phyloP scores from a whole-genome alignment of 2,797 vertebrate species.

The Pangasius larnaudii region DNA sequence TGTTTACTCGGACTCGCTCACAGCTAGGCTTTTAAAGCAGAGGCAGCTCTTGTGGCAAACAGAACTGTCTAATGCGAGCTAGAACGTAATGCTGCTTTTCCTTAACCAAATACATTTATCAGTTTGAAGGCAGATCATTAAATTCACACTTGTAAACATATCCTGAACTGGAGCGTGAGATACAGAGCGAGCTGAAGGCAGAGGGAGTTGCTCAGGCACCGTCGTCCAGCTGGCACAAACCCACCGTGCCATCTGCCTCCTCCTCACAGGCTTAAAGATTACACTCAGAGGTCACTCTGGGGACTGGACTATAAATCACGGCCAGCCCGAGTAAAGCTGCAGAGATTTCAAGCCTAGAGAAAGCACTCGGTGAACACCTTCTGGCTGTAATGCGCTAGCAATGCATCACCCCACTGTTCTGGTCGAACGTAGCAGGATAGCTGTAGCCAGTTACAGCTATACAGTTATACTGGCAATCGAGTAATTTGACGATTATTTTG shows the following conservation, averaged over 20 bases:
- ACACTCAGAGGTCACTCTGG: slow-evolving; percentile 2
- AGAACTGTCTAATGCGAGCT: not conserved
- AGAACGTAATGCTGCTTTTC: not conserved
- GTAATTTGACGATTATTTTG: too few species aligned
- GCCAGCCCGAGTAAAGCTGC: not conserved
- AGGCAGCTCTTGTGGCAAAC: not conserved
- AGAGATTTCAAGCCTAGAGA: not conserved
- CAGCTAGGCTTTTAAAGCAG: not conserved
- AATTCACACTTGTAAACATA: not conserved
- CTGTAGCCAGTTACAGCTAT: not conserved
- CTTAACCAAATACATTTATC: not conserved
- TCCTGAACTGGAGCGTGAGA: not conserved
- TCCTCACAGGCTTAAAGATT: slow-evolving; percentile 26
- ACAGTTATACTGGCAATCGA: too few species aligned
- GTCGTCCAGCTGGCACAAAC: slow-evolving; percentile 16
- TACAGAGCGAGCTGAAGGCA: not conserved
- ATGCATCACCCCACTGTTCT: not conserved
- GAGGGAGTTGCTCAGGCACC: not conserved
- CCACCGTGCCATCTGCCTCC: slow-evolving; percentile 33
- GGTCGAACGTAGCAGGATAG: too few species aligned
- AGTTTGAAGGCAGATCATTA: not conserved
- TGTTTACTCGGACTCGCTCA: not conserved
- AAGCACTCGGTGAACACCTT: not conserved
- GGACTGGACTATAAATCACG: not conserved
- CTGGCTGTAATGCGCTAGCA: not conserved